Conservation (phyloP, 2,888 invertebrate species). For the Aspidiotus destructor region DNA sequence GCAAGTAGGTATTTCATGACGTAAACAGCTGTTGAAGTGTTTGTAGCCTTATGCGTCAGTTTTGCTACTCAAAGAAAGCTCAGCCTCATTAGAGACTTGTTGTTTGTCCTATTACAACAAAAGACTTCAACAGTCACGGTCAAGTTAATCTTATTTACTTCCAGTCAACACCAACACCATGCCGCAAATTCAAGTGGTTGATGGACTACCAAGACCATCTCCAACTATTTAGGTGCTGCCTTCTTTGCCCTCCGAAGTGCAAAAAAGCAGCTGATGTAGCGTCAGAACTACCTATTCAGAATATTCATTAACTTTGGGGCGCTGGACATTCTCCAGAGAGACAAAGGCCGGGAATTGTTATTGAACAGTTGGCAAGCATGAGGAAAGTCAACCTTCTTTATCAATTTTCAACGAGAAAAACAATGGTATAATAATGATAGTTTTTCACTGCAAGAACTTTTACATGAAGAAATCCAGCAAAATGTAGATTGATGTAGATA, state of each 20-base stretch:
- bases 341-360: too few relatives aligned
- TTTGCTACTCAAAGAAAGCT: conserved; percentile 10
- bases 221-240: conserved; percentile 40
- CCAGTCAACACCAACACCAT: conserved; percentile 39
- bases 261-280: too few relatives aligned
- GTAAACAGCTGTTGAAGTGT: conserved; percentile 11
- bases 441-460: too few relatives aligned
- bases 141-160: conserved; percentile 40
- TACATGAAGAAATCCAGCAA: too few relatives aligned
- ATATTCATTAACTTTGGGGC: too few relatives aligned
- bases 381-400: too few relatives aligned
- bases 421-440: too few relatives aligned
- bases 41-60: conserved; percentile 12
- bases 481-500: too few relatives aligned
- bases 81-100: conserved; percentile 8
- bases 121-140: conserved; percentile 39
- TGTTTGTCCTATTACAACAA: conserved; percentile 37
- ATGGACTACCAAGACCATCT: conserved; percentile 40
- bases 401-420: too few relatives aligned
- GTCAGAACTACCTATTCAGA: too few relatives aligned
- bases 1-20: conserved; percentile 8
- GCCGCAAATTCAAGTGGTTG: conserved; percentile 40
- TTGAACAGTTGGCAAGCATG: too few relatives aligned
- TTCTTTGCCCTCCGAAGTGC: conserved; percentile 39
- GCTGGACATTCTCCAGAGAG: too few relatives aligned